phyloP scores from a whole-genome alignment of 2,113 vertebrate genomes.

The Pleuronectes platessa region DNA sequence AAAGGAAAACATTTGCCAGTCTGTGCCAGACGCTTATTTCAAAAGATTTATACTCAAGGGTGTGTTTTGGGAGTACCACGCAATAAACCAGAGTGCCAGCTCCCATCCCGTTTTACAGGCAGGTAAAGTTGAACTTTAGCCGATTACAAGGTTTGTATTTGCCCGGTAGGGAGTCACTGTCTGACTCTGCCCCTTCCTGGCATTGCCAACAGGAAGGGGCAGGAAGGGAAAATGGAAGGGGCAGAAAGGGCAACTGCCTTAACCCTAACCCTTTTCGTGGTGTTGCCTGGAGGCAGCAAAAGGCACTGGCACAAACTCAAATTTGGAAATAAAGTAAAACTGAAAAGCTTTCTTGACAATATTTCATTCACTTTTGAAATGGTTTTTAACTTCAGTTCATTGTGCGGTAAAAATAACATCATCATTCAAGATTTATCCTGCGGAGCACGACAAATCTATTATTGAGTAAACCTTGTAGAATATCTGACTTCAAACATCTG shows the following conservation, averaged over 20 bases:
- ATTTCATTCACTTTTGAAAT: background rate
- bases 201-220: background rate
- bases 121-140: no score
- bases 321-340: background rate
- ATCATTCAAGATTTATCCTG: background rate
- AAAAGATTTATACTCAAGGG: background rate
- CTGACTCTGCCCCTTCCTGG: no score
- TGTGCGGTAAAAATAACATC: background rate
- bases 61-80: background rate
- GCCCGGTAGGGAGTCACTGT: background rate
- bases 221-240: background rate
- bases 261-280: background rate
- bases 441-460: background rate
- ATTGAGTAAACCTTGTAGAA: background rate
- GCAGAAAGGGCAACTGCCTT: background rate
- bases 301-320: background rate
- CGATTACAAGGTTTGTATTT: background rate
- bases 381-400: background rate
- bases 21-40: background rate
- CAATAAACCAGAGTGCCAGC: background rate
- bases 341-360: background rate
- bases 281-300: background rate
- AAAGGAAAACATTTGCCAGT: no score
- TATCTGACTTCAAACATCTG: background rate
- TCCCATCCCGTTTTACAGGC: background rate